Base-by-base conservation (phyloP, 2,797 vertebrate genomes). In the Cyprinella venusta region DNA sequence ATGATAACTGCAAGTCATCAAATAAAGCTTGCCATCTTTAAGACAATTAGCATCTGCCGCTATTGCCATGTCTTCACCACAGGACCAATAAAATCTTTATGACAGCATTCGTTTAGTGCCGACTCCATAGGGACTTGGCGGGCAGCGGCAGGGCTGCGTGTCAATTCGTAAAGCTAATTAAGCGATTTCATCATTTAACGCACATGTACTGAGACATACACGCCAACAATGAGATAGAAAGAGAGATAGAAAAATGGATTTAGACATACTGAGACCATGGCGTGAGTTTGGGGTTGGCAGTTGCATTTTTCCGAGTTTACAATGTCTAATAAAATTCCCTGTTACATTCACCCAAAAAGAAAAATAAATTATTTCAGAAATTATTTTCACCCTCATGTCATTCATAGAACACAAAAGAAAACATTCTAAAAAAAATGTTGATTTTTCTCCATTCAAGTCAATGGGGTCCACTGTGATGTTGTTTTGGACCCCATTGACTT, bases 31-130 rank as follows among this genome's bases (percentile, higher is more conserved):
- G 45, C 30, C 26, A 19, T 54, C 64, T 79, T 79, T 54, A 6
- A 68, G 45, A 40, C 48, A 54, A 52, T 79, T 54, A 38, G 30
- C 21, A 40, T n/a, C 54, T 76, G 74, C 21, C 19, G 65, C 12
- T 65, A 9, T 24, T 24, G 48, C 52, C 77, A 50, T 52, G 64
- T 63, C 56, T 72, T 79, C 69, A 61, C 24, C 18, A 19, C 82
- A 79, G 40, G 48, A 74, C 16, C 86, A 33, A 69, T 89, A 89
- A 92, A 91, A 90, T 88, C 61, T 87, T 91, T 88, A 86, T 84
- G 89, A 93, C 85, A 88, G 90, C 78, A 90, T 81, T 88, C 84
- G 90, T 91, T 87, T 88, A 84, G 84, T 26, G 81, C 79, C 48
- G 80, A 15, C 86, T 85, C 88, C 79, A 1, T 79, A 79, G 86